These are phyloP conservation scores for Brachypodius melanocephalos DNA, from an alignment of 2,113 vertebrate genomes.

Conservation along the genomic window DNA sequence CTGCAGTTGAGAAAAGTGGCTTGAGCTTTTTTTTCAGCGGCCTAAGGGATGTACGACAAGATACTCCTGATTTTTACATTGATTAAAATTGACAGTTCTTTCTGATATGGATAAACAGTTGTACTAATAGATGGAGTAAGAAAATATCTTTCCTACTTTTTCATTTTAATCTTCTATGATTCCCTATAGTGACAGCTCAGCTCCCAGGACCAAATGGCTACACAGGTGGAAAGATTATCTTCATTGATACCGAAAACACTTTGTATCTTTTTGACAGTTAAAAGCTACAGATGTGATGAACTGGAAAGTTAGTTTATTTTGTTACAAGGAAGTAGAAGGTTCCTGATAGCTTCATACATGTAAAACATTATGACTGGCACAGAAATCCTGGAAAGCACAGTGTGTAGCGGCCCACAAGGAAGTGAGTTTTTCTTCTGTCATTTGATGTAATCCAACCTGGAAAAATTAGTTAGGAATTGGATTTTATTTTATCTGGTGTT, in stretches of 20 bases:
- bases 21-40: background rate
- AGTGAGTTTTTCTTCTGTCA: background rate
- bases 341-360: background rate
- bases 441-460: background rate
- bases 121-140: background rate
- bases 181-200: slow-evolving; percentile 87
- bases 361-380: background rate
- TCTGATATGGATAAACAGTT: background rate
- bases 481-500: background rate
- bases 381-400: background rate
- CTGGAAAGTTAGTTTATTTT: background rate
- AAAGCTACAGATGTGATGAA: background rate
- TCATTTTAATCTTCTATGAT: slow-evolving; percentile 43
- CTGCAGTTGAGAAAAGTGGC: fast-evolving
- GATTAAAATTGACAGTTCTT: slow-evolving; percentile 3
- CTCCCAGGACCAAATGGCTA: slow-evolving; percentile 89
- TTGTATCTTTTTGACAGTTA: slow-evolving; percentile 87
- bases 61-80: background rate
- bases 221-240: slow-evolving; percentile 93
- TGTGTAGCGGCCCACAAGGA: background rate
- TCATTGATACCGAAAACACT: slow-evolving; percentile 97
- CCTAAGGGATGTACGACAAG: background rate
- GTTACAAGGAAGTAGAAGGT: background rate
- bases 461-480: background rate
- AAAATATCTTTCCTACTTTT: background rate